These are phyloP conservation scores for Otus scops DNA, from an alignment of 2,797 vertebrate species.

Conservation along the genomic window DNA sequence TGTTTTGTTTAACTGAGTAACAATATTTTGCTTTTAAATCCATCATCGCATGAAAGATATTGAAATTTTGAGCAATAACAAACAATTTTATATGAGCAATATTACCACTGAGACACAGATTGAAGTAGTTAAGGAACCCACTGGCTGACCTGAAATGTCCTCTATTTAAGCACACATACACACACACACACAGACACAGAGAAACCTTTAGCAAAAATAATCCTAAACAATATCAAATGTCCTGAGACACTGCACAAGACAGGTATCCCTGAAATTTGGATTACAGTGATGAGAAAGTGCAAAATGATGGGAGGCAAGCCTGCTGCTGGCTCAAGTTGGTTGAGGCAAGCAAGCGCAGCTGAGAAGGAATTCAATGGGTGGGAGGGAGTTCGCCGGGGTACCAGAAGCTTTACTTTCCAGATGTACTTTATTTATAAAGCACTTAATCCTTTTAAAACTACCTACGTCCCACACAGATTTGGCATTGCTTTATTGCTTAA, in stretches of 20 bases:
- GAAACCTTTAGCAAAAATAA: not conserved
- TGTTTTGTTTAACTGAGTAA: conserved; percentile 58
- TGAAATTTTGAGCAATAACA: conserved; percentile 74
- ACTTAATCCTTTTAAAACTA: conserved; percentile 45
- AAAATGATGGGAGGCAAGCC: not conserved
- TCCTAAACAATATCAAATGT: not conserved
- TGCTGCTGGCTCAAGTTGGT: not conserved
- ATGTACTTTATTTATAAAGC: conserved; percentile 48
- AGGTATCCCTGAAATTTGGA: not conserved
- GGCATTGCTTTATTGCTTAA: conserved; percentile 20
- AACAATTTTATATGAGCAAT: conserved; percentile 60
- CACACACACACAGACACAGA: not conserved
- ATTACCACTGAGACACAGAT: conserved; percentile 70
- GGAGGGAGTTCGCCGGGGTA: not conserved
- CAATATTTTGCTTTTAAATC: conserved; percentile 75
- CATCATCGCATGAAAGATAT: conserved; percentile 68
- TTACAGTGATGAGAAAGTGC: not conserved
- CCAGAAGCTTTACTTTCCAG: conserved; percentile 41
- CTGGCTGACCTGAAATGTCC: conserved; percentile 64
- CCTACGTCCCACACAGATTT: conserved; percentile 37
- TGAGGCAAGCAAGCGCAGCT: not conserved
- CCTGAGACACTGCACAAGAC: not conserved
- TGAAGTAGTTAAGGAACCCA: conserved; percentile 71
- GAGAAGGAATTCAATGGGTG: not conserved
- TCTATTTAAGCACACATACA: conserved; percentile 19